Conservation (phyloP, 2,113 vertebrate genomes). For the Scopus umbretta region DNA sequence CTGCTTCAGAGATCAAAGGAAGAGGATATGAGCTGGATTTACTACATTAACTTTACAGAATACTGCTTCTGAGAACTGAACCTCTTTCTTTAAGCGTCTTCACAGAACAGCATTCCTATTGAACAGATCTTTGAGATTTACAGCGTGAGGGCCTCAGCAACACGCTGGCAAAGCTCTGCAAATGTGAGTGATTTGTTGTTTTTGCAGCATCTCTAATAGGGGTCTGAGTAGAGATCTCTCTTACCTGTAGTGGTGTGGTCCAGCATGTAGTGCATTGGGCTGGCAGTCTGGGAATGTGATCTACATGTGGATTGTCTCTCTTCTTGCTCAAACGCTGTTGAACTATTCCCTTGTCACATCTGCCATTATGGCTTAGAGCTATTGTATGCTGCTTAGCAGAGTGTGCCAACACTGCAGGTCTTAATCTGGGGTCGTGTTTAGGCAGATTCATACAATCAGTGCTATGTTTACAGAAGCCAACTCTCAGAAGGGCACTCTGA, state of each 20-base stretch:
- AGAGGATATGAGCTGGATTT: neutral
- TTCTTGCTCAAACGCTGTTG: neutral
- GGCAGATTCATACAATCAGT: neutral
- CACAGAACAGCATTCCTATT: conserved; percentile 79
- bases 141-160: conserved; percentile 65
- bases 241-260: neutral
- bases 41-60: neutral
- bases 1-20: neutral
- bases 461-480: neutral
- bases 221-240: neutral
- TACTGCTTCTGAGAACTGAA: neutral
- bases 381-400: neutral
- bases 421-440: neutral
- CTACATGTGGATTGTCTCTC: neutral
- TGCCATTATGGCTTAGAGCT: neutral
- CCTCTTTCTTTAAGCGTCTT: neutral
- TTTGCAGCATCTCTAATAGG: neutral
- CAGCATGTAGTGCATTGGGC: neutral
- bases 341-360: neutral
- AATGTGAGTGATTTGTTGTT: conserved; percentile 47
- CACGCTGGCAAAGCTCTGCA: conserved; percentile 19
- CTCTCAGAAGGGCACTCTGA: neutral
- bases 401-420: neutral
- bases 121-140: conserved; percentile 84
- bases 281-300: neutral